phyloP scores from a whole-genome alignment of 2,113 vertebrate genomes.

The Periophthalmus modestus region DNA sequence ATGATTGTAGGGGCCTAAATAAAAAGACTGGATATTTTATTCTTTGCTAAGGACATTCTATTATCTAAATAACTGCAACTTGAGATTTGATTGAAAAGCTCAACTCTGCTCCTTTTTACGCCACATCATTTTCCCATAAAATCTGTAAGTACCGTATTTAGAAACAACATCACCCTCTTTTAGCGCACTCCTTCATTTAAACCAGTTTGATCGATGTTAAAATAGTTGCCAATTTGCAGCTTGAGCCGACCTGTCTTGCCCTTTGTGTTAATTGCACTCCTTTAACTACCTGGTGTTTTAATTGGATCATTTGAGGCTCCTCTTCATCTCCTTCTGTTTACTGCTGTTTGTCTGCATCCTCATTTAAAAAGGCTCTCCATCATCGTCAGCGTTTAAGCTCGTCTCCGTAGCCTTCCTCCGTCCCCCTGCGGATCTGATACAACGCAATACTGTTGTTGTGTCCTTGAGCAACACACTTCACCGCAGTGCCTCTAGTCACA shows the following conservation, averaged over 20 bases:
- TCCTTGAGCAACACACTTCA: too few species aligned
- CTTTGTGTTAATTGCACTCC: background rate
- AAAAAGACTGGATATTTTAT: too few species aligned
- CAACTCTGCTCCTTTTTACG: too few species aligned
- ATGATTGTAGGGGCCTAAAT: too few species aligned
- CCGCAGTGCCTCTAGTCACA: too few species aligned
- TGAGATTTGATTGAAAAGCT: too few species aligned
- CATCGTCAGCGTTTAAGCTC: background rate
- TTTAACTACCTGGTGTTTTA: background rate
- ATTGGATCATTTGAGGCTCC: slow-evolving; percentile 1
- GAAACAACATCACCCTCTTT: background rate
- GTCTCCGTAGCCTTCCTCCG: slow-evolving; percentile 6
- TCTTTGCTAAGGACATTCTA: too few species aligned
- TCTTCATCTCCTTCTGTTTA: background rate
- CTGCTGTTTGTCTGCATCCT: slow-evolving; percentile 16
- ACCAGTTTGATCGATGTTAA: background rate
- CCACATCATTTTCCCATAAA: background rate
- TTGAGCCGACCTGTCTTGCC: background rate
- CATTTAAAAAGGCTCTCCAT: slow-evolving; percentile 32
- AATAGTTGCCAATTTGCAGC: background rate
- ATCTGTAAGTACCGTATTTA: background rate
- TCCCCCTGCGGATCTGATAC: background rate
- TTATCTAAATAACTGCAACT: too few species aligned
- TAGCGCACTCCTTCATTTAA: background rate
- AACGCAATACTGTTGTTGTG: background rate